Percentiles rank a stretch among this genome's conserved stretches.
Evolutionary conservation across 2,797 vertebrate genomes (phyloP).

Genomic region (Halcyon chelicuti): DNA sequence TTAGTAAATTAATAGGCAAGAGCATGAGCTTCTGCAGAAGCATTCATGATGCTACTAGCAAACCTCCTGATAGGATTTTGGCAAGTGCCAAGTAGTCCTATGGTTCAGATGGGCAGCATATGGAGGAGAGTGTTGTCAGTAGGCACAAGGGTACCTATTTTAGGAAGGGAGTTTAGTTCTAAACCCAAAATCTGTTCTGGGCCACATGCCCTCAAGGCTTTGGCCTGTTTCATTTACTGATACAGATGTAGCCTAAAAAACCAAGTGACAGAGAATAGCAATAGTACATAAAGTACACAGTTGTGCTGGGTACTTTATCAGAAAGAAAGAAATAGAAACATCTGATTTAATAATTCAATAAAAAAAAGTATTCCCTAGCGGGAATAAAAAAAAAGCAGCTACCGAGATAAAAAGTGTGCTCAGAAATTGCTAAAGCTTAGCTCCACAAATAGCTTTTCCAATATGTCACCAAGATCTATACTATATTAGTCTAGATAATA

Average conservation of each 20-base stretch:
- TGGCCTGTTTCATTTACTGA: not conserved
- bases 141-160: not conserved
- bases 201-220: not conserved
- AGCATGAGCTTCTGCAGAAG: not conserved
- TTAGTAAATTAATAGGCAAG: not conserved
- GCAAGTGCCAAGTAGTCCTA: not conserved
- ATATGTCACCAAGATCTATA: not conserved
- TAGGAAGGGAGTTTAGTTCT: not conserved
- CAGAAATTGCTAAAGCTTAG: conserved; percentile 14
- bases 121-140: not conserved
- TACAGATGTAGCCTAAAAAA: not conserved
- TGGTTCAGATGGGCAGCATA: not conserved
- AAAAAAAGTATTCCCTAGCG: not conserved
- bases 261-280: not conserved
- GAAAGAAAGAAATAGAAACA: not conserved
- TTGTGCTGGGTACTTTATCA: not conserved
- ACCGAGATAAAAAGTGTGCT: not conserved
- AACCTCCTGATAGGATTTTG: not conserved
- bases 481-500: conserved; percentile 1
- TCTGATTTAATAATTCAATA: not conserved
- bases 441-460: conserved; percentile 23
- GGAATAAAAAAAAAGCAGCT: not conserved
- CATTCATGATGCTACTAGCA: not conserved
- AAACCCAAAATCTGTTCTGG: not conserved
- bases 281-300: not conserved